phyloP scores from a whole-genome alignment of 2,113 vertebrate species.

The Calonectris borealis region DNA sequence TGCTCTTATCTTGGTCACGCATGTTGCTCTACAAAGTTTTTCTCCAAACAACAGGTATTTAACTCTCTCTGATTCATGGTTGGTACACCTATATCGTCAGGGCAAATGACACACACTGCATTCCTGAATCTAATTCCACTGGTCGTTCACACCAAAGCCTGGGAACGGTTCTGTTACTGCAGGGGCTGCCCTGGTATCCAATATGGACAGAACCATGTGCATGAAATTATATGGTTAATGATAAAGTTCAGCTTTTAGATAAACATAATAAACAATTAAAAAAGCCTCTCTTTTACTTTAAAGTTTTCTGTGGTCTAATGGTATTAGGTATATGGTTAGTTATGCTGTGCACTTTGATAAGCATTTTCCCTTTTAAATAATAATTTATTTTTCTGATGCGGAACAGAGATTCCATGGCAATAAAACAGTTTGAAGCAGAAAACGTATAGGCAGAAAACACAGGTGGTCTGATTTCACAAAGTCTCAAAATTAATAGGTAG shows the following conservation, averaged over 20 bases:
- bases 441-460: not conserved
- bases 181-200: not conserved
- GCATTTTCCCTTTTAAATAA: not conserved
- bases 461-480: not conserved
- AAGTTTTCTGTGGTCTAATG: not conserved
- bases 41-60: not conserved
- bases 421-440: not conserved
- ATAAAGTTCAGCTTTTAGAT: not conserved
- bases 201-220: not conserved
- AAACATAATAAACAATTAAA: not conserved
- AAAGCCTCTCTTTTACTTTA: fast-evolving
- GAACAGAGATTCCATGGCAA: not conserved
- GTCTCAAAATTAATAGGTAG: not conserved
- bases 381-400: not conserved
- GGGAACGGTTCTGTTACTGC: not conserved
- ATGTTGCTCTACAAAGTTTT: not conserved
- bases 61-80: not conserved
- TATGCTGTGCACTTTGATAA: not conserved
- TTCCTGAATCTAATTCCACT: not conserved
- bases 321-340: not conserved
- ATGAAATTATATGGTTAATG: not conserved
- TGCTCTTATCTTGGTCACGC: not conserved
- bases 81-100: not conserved
- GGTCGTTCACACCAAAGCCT: not conserved
- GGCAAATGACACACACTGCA: not conserved